Percentiles rank a stretch among this genome's conserved stretches.
Evolutionary conservation across 2,888 invertebrate genomes (phyloP).

Genomic region (Drosophila mettleri): DNA sequence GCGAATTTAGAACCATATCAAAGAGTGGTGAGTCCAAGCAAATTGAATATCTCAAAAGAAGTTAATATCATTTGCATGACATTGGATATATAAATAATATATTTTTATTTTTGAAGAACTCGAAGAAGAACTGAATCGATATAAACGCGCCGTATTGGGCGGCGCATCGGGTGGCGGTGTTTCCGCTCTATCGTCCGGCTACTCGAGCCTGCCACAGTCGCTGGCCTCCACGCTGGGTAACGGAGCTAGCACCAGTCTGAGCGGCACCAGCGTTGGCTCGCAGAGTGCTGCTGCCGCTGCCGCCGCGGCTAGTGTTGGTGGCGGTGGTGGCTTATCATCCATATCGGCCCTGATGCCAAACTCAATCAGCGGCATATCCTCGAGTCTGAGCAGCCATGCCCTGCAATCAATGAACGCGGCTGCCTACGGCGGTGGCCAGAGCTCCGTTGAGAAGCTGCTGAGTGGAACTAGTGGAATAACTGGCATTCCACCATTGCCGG

Average conservation of each 20-base stretch:
- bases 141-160: conserved; percentile 81
- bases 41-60: too few species aligned
- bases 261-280: conserved; percentile 71
- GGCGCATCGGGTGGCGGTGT: conserved; percentile 70
- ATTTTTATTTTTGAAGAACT: conserved; percentile 67
- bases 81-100: too few species aligned
- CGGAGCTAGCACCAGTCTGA: conserved; percentile 73
- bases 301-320: conserved; percentile 37
- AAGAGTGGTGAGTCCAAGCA: conserved; percentile 76
- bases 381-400: conserved; percentile 90
- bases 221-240: conserved; percentile 79
- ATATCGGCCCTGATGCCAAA: conserved; percentile 83
- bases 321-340: conserved; percentile 72
- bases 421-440: conserved; percentile 78
- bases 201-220: conserved; percentile 81
- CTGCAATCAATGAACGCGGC: conserved; percentile 86
- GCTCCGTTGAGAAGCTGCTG: conserved; percentile 86
- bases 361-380: conserved; percentile 86
- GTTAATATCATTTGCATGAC: background rate
- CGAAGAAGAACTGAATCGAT: conserved; percentile 84
- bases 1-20: conserved; percentile 84
- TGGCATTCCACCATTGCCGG: conserved; percentile 85
- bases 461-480: conserved; percentile 85
- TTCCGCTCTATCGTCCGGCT: conserved; percentile 72
- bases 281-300: conserved; percentile 58